Evolutionary conservation across 2,113 vertebrate species (phyloP), one percentile per base, ranked within the genome.

Genomic region (Myrmecophaga tridactyla): DNA sequence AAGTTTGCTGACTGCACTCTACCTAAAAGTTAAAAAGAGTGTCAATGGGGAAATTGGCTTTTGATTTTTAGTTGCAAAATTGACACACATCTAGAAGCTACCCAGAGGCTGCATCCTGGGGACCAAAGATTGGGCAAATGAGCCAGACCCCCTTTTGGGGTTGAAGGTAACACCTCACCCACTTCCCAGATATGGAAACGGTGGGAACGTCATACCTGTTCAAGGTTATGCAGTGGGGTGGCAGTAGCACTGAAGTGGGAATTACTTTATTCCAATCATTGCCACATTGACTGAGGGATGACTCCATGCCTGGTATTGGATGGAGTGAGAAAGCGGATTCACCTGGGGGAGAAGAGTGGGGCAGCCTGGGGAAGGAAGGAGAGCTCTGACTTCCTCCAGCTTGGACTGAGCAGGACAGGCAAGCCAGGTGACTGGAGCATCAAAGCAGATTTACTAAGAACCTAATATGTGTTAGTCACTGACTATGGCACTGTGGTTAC

Each of bases 21-120:
- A 27, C n/a, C 36, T 81, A 46, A 91, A 48, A 48, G 46, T n/a
- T 69, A 75, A 81, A 69, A 85, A 69, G 51, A 89, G 10, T 25
- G 23, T 48, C 31, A 82, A 69, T 9, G 29, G 31, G 10, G 62
- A 92, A 86, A 82, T 0, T 43, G 48, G 27, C 31, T 86, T 80
- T 27, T 73, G 15, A 13, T 39, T 86, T 86, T 48, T 53, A 62
- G 46, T 65, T 76, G 89, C 9, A 92, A 67, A 76, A 43, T 23
- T 1, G 1, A 31, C 14, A 34, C 27, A 80, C 2, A 41, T 62
- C 69, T 56, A 43, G 18, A 67, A 77, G 53, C 13, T 85, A 53
- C 14, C 13, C 11, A 8, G 51, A 10, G 41, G 25, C 43, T 56
- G 73, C 39, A 58, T 43, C 43, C 11, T 29, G 36, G 53, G 90